Evolutionary conservation across 1,140 invertebrate genomes (phyloP).

Genomic region (Penaeus japonicus): DNA sequence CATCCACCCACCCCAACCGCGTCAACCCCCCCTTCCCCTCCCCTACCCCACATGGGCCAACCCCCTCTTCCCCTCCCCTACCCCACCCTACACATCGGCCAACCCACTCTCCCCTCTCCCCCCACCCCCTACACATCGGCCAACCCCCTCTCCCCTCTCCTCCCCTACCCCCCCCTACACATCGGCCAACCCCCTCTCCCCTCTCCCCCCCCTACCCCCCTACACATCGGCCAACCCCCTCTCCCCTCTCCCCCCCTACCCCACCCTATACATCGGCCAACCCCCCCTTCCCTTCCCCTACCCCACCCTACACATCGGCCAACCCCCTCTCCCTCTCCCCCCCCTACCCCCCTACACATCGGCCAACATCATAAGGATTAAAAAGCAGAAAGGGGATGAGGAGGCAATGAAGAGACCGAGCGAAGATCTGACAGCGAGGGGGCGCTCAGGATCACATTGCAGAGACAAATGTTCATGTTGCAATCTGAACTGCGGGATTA

Average conservation of each 20-base stretch:
- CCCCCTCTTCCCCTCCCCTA: not conserved
- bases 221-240: too few relatives aligned
- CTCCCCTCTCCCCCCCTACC: too few relatives aligned
- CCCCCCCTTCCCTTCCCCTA: not conserved
- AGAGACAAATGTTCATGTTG: too few relatives aligned
- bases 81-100: not conserved
- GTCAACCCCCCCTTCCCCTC: not conserved
- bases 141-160: not conserved
- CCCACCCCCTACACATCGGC: not conserved
- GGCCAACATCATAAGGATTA: not conserved
- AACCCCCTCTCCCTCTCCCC: not conserved
- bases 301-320: not conserved
- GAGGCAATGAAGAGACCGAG: too few relatives aligned
- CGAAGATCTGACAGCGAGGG: too few relatives aligned
- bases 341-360: too few relatives aligned
- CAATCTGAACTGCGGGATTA: too few relatives aligned
- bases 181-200: not conserved
- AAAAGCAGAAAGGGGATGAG: not conserved
- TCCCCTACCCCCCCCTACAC: not conserved
- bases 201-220: not conserved
- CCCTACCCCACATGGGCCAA: too few relatives aligned
- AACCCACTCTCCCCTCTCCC: not conserved
- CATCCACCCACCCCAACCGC: not conserved
- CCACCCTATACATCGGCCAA: too few relatives aligned
- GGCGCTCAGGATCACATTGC: too few relatives aligned